These are phyloP conservation scores for Euplagia quadripunctaria DNA, from an alignment of 2,888 invertebrate species.

Conservation along the genomic window DNA sequence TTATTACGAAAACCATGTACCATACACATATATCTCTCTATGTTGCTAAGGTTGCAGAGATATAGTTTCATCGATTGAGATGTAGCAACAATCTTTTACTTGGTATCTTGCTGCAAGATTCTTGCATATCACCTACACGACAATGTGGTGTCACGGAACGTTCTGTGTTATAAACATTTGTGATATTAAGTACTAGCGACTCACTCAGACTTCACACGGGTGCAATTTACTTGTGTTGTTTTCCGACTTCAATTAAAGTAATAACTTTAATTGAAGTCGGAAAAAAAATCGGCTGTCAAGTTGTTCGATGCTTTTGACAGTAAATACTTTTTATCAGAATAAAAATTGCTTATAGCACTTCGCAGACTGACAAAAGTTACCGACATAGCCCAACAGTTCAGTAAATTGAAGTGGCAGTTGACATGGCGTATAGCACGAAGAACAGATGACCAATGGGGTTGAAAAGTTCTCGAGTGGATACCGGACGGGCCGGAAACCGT, in stretches of 20 bases:
- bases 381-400: not conserved
- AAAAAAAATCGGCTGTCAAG: not conserved
- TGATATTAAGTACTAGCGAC: too few species aligned
- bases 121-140: not conserved
- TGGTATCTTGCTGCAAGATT: not conserved
- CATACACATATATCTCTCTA: conserved; percentile 29
- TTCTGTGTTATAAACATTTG: not conserved
- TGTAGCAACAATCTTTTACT: conserved; percentile 9
- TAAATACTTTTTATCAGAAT: not conserved
- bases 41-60: conserved; percentile 14
- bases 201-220: too few species aligned
- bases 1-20: conserved; percentile 43
- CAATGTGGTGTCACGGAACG: not conserved
- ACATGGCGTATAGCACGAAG: not conserved
- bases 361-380: not conserved
- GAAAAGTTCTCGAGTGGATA: not conserved
- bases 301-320: not conserved
- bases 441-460: not conserved
- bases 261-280: too few species aligned
- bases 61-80: conserved; percentile 9
- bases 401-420: not conserved
- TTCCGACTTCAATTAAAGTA: too few species aligned
- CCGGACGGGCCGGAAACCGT: not conserved
- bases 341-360: not conserved
- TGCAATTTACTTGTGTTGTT: too few species aligned